Conservation (phyloP, 2,888 invertebrate species). For the Parnassius mnemosyne region DNA sequence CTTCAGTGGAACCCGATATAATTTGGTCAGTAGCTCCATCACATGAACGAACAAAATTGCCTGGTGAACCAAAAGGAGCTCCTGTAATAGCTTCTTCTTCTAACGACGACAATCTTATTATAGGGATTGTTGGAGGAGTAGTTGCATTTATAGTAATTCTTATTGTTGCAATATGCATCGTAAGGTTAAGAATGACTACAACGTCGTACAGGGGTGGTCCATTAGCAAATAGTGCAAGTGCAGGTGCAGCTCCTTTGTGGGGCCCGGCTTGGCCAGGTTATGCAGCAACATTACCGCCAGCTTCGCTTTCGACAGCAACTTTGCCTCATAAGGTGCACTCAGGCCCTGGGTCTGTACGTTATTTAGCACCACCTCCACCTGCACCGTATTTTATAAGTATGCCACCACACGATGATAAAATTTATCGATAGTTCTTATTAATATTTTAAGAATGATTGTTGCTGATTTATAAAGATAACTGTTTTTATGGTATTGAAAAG, state of each 20-base stretch:
- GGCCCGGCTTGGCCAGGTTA: constrained; percentile 79
- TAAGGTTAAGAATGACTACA: constrained; percentile 86
- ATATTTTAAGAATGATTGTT: neutral
- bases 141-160: constrained; percentile 93
- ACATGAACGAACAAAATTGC: constrained; percentile 79
- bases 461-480: constrained; percentile 6
- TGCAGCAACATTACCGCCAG: constrained; percentile 81
- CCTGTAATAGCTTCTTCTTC: constrained; percentile 81
- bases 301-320: constrained; percentile 82
- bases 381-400: constrained; percentile 83
- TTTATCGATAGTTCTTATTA: constrained; percentile 76
- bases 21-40: constrained; percentile 93
- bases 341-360: constrained; percentile 75
- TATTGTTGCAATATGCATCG: too few relatives aligned
- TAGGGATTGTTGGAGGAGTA: constrained; percentile 96
- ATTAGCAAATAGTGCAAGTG: constrained; percentile 82
- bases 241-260: constrained; percentile 82
- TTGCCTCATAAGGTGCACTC: constrained; percentile 83
- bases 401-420: constrained; percentile 83
- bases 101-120: constrained; percentile 95
- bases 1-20: constrained; percentile 90
- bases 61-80: constrained; percentile 81
- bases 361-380: constrained; percentile 82
- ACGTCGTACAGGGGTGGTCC: constrained; percentile 86
- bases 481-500: constrained; percentile 21